Conservation (phyloP, 2,113 vertebrate genomes). For the Nannobrachium achirus region DNA sequence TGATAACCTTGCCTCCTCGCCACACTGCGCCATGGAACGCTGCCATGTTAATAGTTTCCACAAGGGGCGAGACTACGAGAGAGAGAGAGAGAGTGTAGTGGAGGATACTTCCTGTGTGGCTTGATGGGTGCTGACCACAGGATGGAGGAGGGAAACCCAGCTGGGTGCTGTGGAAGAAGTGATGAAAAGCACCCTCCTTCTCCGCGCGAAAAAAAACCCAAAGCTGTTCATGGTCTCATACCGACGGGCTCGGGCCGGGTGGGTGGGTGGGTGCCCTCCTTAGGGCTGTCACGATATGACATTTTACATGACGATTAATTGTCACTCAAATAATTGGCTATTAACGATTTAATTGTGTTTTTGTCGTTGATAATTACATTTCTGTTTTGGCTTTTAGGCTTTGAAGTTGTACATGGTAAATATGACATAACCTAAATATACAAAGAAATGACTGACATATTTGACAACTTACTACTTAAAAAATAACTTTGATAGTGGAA, state of each 20-base stretch:
- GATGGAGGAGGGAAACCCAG: constrained; percentile 58
- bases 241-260: constrained; percentile 30
- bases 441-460: too few species aligned
- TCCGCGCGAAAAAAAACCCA: constrained; percentile 34
- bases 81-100: constrained; percentile 39
- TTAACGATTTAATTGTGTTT: too few species aligned
- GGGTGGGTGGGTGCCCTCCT: too few species aligned
- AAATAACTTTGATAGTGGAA: too few species aligned
- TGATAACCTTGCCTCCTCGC: constrained; percentile 60
- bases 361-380: too few species aligned
- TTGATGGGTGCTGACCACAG: constrained; percentile 63
- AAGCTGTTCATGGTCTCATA: constrained; percentile 39
- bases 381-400: too few species aligned
- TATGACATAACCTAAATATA: too few species aligned
- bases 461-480: too few species aligned
- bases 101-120: constrained; percentile 77
- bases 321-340: too few species aligned
- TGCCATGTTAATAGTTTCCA: constrained; percentile 80
- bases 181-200: constrained; percentile 57
- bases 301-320: too few species aligned
- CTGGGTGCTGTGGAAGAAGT: constrained; percentile 62
- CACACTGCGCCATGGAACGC: constrained; percentile 63
- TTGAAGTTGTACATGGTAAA: too few species aligned
- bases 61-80: constrained; percentile 58
- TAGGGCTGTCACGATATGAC: too few species aligned